These are phyloP conservation scores for Nymphalis urticae DNA, from an alignment of 2,888 invertebrate genomes.

Conservation along the genomic window DNA sequence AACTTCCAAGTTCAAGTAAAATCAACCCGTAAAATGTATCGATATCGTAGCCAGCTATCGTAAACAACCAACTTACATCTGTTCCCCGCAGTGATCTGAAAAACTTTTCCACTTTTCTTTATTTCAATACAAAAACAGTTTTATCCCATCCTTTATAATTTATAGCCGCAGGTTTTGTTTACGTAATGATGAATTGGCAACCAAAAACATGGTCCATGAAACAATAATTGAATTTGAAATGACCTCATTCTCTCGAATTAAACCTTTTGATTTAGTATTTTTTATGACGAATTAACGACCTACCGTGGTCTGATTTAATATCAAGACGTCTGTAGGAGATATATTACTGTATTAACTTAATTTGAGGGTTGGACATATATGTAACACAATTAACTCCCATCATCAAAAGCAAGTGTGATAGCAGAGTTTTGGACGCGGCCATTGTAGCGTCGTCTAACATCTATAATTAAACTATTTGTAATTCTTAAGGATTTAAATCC, in stretches of 20 bases:
- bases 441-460: too few relatives aligned
- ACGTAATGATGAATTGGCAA: constrained; percentile 23
- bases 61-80: constrained; percentile 25
- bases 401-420: too few relatives aligned
- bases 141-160: constrained; percentile 9
- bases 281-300: neutral
- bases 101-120: constrained; percentile 16
- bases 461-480: too few relatives aligned
- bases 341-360: too few relatives aligned
- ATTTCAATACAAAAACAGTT: constrained; percentile 15
- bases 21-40: neutral
- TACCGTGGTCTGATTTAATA: neutral
- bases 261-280: neutral
- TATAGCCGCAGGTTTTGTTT: constrained; percentile 12
- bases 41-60: constrained; percentile 8
- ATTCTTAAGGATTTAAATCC: too few relatives aligned
- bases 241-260: constrained; percentile 16
- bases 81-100: constrained; percentile 17
- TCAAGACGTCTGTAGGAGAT: neutral
- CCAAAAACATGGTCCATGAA: constrained; percentile 10
- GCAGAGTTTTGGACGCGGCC: too few relatives aligned
- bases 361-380: too few relatives aligned
- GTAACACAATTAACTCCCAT: too few relatives aligned
- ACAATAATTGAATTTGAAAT: constrained; percentile 25
- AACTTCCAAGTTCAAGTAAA: neutral